Percentiles rank a stretch among this genome's conserved stretches.
Evolutionary conservation across 2,113 vertebrate species (phyloP).

Genomic region (Montifringilla adamsi): DNA sequence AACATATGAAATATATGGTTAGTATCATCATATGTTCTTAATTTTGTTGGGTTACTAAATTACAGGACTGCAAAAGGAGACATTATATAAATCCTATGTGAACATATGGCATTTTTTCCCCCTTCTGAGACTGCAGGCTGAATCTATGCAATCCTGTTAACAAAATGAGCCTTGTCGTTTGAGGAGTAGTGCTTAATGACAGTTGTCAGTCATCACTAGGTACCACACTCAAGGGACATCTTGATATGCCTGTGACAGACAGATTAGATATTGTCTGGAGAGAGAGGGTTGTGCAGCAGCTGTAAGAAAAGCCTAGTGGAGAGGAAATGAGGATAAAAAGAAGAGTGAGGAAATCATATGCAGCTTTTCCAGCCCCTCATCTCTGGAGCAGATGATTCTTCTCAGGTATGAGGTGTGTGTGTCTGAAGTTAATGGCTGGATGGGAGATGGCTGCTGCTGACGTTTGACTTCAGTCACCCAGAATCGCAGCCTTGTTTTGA

Average conservation of each 20-base stretch:
- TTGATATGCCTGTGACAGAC: background rate
- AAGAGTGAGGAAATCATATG: background rate
- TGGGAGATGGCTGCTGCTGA: background rate
- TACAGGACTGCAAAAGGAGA: background rate
- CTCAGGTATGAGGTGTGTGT: background rate
- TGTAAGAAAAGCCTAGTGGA: conserved; percentile 19
- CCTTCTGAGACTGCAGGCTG: background rate
- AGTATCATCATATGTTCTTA: background rate
- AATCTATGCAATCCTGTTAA: conserved; percentile 6
- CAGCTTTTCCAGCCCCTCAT: background rate
- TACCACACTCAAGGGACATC: conserved; percentile 5
- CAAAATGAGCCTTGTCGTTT: background rate
- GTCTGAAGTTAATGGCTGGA: background rate
- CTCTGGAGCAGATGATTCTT: background rate
- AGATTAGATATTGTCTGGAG: conserved; percentile 40
- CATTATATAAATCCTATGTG: background rate
- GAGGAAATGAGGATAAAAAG: conserved; percentile 44
- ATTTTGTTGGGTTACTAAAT: background rate
- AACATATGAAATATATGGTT: background rate
- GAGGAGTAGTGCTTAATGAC: background rate
- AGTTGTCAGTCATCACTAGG: conserved; percentile 38
- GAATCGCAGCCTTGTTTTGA: background rate
- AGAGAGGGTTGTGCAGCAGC: background rate
- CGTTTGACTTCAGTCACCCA: background rate
- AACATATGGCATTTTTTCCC: background rate